Evolutionary conservation across 2,113 vertebrate species (phyloP).

Genomic region (Elephas maximus): DNA sequence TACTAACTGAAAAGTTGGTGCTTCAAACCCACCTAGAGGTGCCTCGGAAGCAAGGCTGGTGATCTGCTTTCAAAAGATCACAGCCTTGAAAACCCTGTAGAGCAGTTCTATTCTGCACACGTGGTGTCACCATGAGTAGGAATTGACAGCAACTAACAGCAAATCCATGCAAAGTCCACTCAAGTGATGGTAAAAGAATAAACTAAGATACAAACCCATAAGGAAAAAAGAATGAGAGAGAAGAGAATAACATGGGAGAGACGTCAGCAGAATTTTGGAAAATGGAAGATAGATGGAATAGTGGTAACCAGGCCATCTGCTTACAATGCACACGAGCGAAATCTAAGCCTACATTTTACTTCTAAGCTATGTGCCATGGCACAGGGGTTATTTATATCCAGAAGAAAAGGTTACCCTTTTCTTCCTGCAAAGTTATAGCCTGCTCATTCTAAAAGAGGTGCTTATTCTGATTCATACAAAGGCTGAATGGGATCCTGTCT

Average conservation of each 20-base stretch:
- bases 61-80: neutral
- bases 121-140: no score
- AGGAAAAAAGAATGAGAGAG: neutral
- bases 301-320: neutral
- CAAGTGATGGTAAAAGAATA: constrained; percentile 36
- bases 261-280: constrained; percentile 23
- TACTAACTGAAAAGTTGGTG: neutral
- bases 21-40: neutral
- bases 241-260: neutral
- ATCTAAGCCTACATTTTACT: neutral
- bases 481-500: neutral
- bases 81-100: no score
- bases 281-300: constrained; percentile 9
- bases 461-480: constrained; percentile 53
- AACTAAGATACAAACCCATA: neutral
- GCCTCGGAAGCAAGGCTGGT: neutral
- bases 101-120: no score
- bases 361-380: neutral
- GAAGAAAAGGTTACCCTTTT: constrained; percentile 9
- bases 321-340: neutral
- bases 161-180: constrained; percentile 11
- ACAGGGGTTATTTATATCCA: neutral
- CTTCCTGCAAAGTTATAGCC: neutral
- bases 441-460: neutral
- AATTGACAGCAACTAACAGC: neutral